A percentile compares a stretch with the other conserved stretches of the same genome.
Conservation (phyloP, 2,888 invertebrate species). For the Eupithecia subumbrata region DNA sequence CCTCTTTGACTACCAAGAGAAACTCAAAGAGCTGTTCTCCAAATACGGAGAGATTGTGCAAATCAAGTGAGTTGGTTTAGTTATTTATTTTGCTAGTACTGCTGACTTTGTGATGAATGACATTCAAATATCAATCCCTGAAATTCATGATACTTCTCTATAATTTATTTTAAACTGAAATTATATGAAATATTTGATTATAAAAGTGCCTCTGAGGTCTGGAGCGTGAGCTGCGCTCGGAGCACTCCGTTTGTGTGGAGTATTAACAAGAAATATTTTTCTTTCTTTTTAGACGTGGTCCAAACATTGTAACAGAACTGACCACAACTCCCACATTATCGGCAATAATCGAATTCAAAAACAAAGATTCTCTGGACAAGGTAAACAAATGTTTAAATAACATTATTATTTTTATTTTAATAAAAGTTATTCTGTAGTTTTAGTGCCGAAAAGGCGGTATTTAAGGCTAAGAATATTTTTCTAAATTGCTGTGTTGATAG, state of each 20-base stretch:
- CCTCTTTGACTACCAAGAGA: constrained; percentile 80
- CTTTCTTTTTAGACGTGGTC: constrained; percentile 84
- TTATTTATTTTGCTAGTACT: constrained; percentile 38
- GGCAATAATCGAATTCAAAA: constrained; percentile 84
- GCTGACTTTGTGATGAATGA: constrained; percentile 56
- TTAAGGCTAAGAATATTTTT: constrained; percentile 67
- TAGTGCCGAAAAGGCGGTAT: constrained; percentile 51
- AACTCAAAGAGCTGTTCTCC: constrained; percentile 79
- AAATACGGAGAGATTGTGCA: constrained; percentile 74
- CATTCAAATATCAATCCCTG: constrained; percentile 82
- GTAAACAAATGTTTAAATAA: constrained; percentile 80
- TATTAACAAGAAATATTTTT: constrained; percentile 80
- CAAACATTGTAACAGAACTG: constrained; percentile 84
- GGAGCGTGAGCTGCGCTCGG: constrained; percentile 64
- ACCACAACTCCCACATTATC: constrained; percentile 84
- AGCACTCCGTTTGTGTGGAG: constrained; percentile 64
- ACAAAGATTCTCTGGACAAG: constrained; percentile 84
- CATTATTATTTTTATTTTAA: constrained; percentile 64
- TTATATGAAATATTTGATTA: constrained; percentile 37
- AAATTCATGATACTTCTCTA: constrained; percentile 46
- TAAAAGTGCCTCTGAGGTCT: constrained; percentile 54
- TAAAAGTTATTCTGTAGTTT: constrained; percentile 43
- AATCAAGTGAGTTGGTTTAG: constrained; percentile 70
- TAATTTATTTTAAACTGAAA: constrained; percentile 4
- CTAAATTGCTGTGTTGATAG: constrained; percentile 65